Evolutionary conservation across 2,888 invertebrate species (phyloP).

Genomic region (Hanleya hanleyi): DNA sequence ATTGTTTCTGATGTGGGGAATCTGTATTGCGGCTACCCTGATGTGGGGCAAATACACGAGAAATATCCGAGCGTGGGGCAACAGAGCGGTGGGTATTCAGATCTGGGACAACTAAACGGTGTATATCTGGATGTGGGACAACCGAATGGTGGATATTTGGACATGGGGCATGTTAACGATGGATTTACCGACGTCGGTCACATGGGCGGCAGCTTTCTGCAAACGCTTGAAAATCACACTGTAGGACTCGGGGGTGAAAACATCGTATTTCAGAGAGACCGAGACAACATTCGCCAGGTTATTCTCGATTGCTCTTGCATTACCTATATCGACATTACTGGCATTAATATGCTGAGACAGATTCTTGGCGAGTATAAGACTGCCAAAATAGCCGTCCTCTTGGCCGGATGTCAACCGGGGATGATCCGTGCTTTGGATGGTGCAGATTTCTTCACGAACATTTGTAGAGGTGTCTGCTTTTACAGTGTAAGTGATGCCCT

Average conservation of each 20-base stretch:
- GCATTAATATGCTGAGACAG: constrained; percentile 52
- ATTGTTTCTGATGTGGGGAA: neutral
- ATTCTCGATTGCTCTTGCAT: constrained; percentile 64
- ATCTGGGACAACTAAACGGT: neutral
- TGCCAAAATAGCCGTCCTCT: constrained; percentile 45
- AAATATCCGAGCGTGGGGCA: too few species aligned
- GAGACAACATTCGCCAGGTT: constrained; percentile 32
- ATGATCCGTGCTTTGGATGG: constrained; percentile 45
- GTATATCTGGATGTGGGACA: neutral
- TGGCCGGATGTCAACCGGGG: constrained; percentile 47
- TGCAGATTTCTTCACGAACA: constrained; percentile 42
- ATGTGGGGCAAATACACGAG: too few species aligned
- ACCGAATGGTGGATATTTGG: neutral
- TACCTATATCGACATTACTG: constrained; percentile 61
- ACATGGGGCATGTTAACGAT: neutral
- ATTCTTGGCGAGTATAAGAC: constrained; percentile 42
- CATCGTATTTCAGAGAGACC: constrained; percentile 2
- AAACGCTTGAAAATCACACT: neutral
- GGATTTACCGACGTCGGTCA: neutral
- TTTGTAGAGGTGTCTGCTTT: neutral
- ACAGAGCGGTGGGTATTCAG: neutral
- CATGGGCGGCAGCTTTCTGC: neutral
- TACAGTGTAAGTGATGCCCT: neutral
- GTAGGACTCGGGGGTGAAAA: neutral
- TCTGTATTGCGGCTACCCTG: too few species aligned